phyloP scores from a whole-genome alignment of 2,113 vertebrate species.

The Vidua chalybeata region DNA sequence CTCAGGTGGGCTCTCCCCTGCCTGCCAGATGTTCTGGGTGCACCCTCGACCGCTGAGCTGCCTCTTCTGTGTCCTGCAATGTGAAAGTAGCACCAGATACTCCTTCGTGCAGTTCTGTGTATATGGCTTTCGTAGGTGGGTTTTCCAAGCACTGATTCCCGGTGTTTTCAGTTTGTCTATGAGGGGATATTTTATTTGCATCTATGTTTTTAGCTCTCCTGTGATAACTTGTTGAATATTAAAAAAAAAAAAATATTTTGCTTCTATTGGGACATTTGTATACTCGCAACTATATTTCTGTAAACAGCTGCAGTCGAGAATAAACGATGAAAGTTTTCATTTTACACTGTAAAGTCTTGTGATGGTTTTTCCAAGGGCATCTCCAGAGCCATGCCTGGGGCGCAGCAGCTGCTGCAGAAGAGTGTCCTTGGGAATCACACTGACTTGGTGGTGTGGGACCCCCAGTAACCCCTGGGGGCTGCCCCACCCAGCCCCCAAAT shows the following conservation, averaged over 20 bases:
- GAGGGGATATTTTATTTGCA: constrained; percentile 80
- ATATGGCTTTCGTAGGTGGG: constrained; percentile 75
- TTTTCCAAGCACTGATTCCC: constrained; percentile 77
- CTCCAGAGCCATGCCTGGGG: fast-evolving
- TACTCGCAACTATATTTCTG: constrained; percentile 96
- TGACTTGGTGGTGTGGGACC: background rate
- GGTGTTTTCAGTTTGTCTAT: constrained; percentile 73
- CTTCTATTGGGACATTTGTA: constrained; percentile 92
- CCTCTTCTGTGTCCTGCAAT: constrained; percentile 68
- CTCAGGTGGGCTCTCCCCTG: constrained; percentile 15
- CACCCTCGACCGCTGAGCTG: constrained; percentile 67
- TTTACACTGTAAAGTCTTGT: constrained; percentile 62
- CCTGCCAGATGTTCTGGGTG: constrained; percentile 22
- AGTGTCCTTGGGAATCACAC: fast-evolving
- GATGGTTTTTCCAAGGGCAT: constrained; percentile 19
- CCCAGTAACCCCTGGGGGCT: fast-evolving
- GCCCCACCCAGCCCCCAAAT: background rate
- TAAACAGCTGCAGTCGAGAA: constrained; percentile 91
- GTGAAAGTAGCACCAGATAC: constrained; percentile 68
- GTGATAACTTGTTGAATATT: constrained; percentile 88
- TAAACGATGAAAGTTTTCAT: constrained; percentile 86
- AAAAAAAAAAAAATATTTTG: constrained; percentile 91
- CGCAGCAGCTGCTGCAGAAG: background rate
- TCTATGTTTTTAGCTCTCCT: constrained; percentile 88
- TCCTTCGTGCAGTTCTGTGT: constrained; percentile 72